phyloP scores from a whole-genome alignment of 1,140 invertebrate species.

The Anadara kagoshimensis region DNA sequence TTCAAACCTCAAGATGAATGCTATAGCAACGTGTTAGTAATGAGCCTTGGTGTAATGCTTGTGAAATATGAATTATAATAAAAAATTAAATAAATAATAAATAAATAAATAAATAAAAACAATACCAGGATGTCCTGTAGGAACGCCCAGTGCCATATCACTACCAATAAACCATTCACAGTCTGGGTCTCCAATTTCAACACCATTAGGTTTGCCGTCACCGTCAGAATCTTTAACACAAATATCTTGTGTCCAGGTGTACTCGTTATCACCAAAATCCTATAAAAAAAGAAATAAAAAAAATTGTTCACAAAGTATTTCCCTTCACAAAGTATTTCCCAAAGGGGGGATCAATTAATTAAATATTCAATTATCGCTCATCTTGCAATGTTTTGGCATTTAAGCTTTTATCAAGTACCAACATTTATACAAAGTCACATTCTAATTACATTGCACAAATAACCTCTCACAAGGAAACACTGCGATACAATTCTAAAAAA shows the following conservation, averaged over 20 bases:
- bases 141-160: background rate
- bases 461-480: no score
- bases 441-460: no score
- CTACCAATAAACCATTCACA: conserved; percentile 33
- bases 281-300: no score
- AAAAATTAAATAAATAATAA: background rate
- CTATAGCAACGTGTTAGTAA: no score
- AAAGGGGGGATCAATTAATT: no score
- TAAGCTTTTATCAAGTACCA: no score
- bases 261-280: conserved; percentile 21
- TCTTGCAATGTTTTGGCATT: no score
- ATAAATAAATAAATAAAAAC: background rate
- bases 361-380: no score
- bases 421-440: no score
- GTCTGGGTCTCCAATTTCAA: conserved; percentile 47
- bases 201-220: conserved; percentile 44
- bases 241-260: conserved; percentile 28
- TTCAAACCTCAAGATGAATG: no score
- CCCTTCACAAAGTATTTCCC: background rate
- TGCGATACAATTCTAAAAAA: no score
- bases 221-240: conserved; percentile 41
- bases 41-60: background rate
- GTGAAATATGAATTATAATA: background rate
- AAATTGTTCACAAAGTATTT: no score
- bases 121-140: conserved; percentile 17